Evolutionary conservation across 1,140 invertebrate genomes (phyloP).

Genomic region (Drosophila teissieri): DNA sequence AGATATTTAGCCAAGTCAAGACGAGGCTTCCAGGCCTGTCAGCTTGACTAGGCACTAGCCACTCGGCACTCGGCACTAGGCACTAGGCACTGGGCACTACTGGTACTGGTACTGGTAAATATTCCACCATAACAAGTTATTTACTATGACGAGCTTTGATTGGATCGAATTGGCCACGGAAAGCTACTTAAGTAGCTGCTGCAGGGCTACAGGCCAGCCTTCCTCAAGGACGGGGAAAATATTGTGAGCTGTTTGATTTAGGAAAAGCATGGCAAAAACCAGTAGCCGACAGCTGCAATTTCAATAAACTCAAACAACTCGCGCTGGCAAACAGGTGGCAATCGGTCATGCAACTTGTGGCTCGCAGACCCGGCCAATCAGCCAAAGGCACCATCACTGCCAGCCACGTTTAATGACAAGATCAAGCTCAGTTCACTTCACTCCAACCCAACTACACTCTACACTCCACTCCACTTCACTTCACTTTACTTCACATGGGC

Average conservation of each 20-base stretch:
- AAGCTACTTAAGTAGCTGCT: slow-evolving; percentile 5
- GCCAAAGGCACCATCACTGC: slow-evolving; percentile 61
- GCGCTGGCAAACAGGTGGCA: slow-evolving; percentile 43
- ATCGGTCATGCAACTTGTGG: slow-evolving; percentile 65
- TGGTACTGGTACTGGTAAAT: slow-evolving; percentile 52
- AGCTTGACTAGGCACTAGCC: slow-evolving; percentile 52
- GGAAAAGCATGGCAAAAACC: slow-evolving; percentile 60
- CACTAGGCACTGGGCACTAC: no score
- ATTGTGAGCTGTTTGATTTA: slow-evolving; percentile 78
- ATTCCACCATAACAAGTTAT: slow-evolving; percentile 79
- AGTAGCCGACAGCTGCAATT: slow-evolving; percentile 62
- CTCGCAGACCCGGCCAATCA: slow-evolving; percentile 61
- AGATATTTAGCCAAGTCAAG: slow-evolving; percentile 51
- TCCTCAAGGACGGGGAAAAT: slow-evolving; percentile 72
- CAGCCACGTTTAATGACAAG: slow-evolving; percentile 77
- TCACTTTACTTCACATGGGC: slow-evolving; percentile 11
- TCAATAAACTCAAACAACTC: slow-evolving; percentile 47
- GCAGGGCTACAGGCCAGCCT: background rate
- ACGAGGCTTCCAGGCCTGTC: slow-evolving; percentile 52
- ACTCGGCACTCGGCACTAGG: no score
- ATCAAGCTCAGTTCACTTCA: slow-evolving; percentile 70
- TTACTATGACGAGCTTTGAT: slow-evolving; percentile 74
- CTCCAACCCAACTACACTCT: background rate
- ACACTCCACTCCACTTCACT: slow-evolving; percentile 8
- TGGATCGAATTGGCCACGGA: slow-evolving; percentile 33